A percentile compares a stretch with the other conserved stretches of the same genome.
Evolutionary conservation across 2,113 vertebrate genomes (phyloP).

Genomic region (Brachyhypopomus occidentalis): DNA sequence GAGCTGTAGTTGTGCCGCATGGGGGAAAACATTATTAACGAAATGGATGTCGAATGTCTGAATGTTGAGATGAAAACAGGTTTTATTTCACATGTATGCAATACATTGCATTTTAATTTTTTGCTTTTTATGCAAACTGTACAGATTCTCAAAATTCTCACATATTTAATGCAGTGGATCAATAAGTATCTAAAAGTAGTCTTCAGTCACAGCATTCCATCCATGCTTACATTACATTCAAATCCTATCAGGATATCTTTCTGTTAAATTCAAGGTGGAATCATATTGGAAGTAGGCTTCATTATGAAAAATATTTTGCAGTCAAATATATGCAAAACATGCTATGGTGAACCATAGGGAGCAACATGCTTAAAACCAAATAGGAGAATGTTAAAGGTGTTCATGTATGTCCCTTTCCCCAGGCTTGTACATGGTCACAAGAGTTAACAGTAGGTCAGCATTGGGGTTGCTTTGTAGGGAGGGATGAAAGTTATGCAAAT

Average conservation of each 20-base stretch:
- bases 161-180: background rate
- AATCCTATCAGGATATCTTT: too few relatives aligned
- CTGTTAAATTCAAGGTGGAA: too few relatives aligned
- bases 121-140: background rate
- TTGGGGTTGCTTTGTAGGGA: slow-evolving; percentile 25
- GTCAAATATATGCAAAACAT: too few relatives aligned
- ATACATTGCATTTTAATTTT: background rate
- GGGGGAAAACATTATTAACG: background rate
- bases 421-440: background rate
- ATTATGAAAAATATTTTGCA: background rate
- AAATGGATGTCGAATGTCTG: too few relatives aligned
- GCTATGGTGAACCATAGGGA: background rate
- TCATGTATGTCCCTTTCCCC: too few relatives aligned
- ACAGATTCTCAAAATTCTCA: background rate
- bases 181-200: too few relatives aligned
- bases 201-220: too few relatives aligned
- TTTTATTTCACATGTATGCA: slow-evolving; percentile 18
- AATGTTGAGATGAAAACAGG: background rate
- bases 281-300: too few relatives aligned
- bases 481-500: slow-evolving; percentile 35
- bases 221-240: too few relatives aligned
- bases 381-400: too few relatives aligned
- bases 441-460: slow-evolving; percentile 27
- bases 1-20: slow-evolving; percentile 23
- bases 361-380: background rate